These are phyloP conservation scores for Frieseomelitta varia DNA, from an alignment of 1,140 invertebrate genomes.

Conservation along the genomic window DNA sequence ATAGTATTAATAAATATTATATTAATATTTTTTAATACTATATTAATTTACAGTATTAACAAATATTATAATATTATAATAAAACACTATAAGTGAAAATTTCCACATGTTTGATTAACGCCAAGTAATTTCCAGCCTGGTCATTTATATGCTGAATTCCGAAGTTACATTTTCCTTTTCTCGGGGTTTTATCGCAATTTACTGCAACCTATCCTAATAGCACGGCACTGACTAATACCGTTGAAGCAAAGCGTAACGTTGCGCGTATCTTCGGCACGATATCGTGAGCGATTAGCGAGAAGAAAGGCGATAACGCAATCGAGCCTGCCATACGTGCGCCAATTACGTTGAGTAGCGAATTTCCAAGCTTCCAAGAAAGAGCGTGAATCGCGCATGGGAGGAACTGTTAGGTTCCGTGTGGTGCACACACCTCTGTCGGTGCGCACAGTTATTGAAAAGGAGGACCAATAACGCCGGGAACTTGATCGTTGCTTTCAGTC, in stretches of 20 bases:
- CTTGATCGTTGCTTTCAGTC: conserved; percentile 61
- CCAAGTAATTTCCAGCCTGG: too few relatives aligned
- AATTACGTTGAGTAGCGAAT: conserved; percentile 44
- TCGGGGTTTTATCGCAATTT: neutral
- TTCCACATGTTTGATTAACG: too few relatives aligned
- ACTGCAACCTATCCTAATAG: neutral
- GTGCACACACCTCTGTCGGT: too few relatives aligned
- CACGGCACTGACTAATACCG: neutral
- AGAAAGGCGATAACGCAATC: conserved; percentile 21
- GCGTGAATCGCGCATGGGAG: neutral
- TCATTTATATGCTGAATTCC: too few relatives aligned
- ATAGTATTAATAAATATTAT: too few relatives aligned
- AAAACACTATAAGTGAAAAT: too few relatives aligned
- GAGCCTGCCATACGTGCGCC: conserved; percentile 12
- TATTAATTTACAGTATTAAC: too few relatives aligned
- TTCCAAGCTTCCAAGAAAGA: conserved; percentile 36
- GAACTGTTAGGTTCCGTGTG: neutral
- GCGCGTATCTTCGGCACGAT: too few relatives aligned
- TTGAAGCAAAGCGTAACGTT: neutral
- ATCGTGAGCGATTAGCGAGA: conserved; percentile 13
- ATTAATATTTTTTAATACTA: too few relatives aligned
- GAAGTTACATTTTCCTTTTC: too few relatives aligned
- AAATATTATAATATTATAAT: too few relatives aligned
- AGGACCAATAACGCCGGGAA: conserved; percentile 62
- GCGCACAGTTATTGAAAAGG: conserved; percentile 29